Evolutionary conservation across 2,113 vertebrate genomes (phyloP), one percentile per base, ranked within the genome.

Genomic region (Alaudala cheleensis): DNA sequence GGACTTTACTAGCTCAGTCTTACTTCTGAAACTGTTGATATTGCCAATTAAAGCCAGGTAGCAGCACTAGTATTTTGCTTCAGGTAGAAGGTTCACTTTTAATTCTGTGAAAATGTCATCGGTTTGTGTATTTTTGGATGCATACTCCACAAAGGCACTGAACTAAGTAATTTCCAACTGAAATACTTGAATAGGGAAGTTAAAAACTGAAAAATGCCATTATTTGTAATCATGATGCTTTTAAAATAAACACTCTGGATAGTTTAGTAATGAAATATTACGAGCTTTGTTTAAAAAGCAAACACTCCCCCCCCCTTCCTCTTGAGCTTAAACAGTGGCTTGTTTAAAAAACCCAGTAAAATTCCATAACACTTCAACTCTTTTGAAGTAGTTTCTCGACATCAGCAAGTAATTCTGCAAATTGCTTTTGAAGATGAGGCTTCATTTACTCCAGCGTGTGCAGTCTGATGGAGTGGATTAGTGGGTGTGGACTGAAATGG

Each of bases 381-480:
- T 95, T 97, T 97, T 96, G 95, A 96, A 97, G 95, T 96, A 97
- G 81, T 93, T 93, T 81, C 95, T 96, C 92, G 80, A 90, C 95
- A 96, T 95, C 93, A 94, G 91, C 91, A 91, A 94, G 94, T 97
- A 96, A 97, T 97, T 96, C 89, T 94, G 84, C 74, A 96, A 95
- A 95, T 95, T 93, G 90, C 93, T 96, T 96, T 96, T 97, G 96
- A 97, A 97, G 95, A 93, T 95, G 95, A 73, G 66, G 78, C 70
- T 95, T 94, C 87, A 83, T 95, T 95, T 95, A 70, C 90, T 91
- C 61, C 91, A 94, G 96, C 19, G 14, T 97, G 86, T 95, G 95
- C 89, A 95, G 94, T 93, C 89, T 95, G 74, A 91, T 95, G 91
- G 81, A 85, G 74, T 95, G 87, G 70, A 73, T 95, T 92, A 91